phyloP scores from a whole-genome alignment of 2,797 vertebrate species.

The Sphenopsis melanotis region DNA sequence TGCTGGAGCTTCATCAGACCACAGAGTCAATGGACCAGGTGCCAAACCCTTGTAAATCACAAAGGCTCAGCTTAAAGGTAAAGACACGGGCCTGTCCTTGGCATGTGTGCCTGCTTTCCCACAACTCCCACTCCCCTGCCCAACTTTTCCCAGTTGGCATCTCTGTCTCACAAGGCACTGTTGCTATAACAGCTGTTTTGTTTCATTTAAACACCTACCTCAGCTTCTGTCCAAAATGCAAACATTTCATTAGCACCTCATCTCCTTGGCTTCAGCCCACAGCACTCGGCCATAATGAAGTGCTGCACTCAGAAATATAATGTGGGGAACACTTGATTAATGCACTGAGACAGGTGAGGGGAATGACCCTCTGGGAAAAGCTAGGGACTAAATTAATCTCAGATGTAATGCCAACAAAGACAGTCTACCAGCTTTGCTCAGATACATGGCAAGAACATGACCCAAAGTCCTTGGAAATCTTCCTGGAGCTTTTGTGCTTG shows the following conservation, averaged over 20 bases:
- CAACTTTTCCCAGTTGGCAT: background rate
- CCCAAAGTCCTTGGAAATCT: background rate
- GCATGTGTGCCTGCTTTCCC: background rate
- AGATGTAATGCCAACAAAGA: background rate
- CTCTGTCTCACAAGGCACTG: background rate
- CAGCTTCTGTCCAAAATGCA: conserved; percentile 43
- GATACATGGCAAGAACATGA: background rate
- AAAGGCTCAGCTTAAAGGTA: background rate
- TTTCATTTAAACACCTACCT: conserved; percentile 61
- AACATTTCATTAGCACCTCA: conserved; percentile 64
- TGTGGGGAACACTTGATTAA: conserved; percentile 32
- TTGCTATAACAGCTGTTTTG: conserved; percentile 55
- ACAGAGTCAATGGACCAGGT: background rate
- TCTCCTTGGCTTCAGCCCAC: conserved; percentile 41
- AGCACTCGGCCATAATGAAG: conserved; percentile 56
- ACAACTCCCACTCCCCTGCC: background rate
- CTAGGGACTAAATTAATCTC: background rate
- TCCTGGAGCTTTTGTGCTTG: background rate
- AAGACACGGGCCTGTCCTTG: background rate
- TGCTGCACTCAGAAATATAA: conserved; percentile 42
- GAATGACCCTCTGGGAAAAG: conserved; percentile 28
- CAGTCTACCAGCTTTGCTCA: background rate
- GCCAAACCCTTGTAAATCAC: background rate
- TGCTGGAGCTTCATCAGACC: background rate
- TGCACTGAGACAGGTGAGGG: conserved; percentile 19